phyloP scores from a whole-genome alignment of 2,113 vertebrate genomes.

The Cebidichthys violaceus region DNA sequence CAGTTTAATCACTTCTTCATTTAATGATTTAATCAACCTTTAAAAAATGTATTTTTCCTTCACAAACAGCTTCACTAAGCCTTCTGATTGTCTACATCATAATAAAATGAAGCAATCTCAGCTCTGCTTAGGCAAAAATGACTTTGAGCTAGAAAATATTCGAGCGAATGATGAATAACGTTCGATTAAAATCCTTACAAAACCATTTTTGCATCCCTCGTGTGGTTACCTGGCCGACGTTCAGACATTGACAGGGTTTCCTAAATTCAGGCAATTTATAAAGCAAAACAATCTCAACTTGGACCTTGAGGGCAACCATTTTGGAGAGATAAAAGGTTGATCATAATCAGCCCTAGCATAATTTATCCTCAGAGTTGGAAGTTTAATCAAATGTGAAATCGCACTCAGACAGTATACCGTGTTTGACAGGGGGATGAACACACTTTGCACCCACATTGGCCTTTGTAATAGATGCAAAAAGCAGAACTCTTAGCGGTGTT shows the following conservation, averaged over 20 bases:
- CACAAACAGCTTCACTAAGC: slow-evolving; percentile 25
- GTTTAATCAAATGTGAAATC: slow-evolving; percentile 55
- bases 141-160: slow-evolving; percentile 36
- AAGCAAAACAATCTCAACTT: slow-evolving; percentile 37
- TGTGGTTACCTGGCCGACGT: not conserved
- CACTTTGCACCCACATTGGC: slow-evolving; percentile 11
- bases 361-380: slow-evolving; percentile 46
- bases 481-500: slow-evolving; percentile 29
- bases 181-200: slow-evolving; percentile 41
- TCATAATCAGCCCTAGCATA: slow-evolving; percentile 12
- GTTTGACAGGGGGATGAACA: slow-evolving; percentile 35
- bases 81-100: slow-evolving; percentile 27
- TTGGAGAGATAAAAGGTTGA: slow-evolving; percentile 48
- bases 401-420: slow-evolving; percentile 7
- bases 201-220: slow-evolving; percentile 23
- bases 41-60: slow-evolving; percentile 24
- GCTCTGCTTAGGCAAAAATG: slow-evolving; percentile 28
- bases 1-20: slow-evolving; percentile 65
- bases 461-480: slow-evolving; percentile 32
- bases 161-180: slow-evolving; percentile 47
- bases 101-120: slow-evolving; percentile 47
- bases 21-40: slow-evolving; percentile 70
- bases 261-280: slow-evolving; percentile 30
- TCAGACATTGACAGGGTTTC: slow-evolving; percentile 4
- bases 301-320: slow-evolving; percentile 32